These are phyloP conservation scores for Ovibos moschatus DNA, from an alignment of 2,113 vertebrate species.

Conservation along the genomic window DNA sequence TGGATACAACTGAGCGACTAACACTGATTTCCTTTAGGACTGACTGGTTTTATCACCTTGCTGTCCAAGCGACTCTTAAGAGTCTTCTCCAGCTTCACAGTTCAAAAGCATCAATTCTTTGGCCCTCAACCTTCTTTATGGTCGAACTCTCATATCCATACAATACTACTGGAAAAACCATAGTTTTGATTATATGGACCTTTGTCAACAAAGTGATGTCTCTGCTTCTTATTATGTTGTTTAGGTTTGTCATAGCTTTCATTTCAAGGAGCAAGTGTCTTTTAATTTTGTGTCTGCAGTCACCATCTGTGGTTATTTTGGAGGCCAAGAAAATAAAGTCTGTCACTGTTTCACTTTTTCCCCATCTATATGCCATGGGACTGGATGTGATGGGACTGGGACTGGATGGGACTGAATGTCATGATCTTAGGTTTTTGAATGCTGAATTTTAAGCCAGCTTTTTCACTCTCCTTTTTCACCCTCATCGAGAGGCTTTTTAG, in stretches of 20 bases:
- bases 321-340: background rate
- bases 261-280: background rate
- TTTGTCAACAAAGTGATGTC: background rate
- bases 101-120: background rate
- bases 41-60: background rate
- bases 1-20: background rate
- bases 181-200: background rate
- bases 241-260: background rate
- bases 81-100: background rate
- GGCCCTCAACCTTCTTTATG: background rate
- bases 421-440: background rate
- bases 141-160: background rate
- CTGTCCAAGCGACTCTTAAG: background rate
- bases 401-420: background rate
- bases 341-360: background rate
- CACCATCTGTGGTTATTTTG: background rate
- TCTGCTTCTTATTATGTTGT: background rate
- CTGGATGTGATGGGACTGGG: background rate
- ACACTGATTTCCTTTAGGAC: background rate
- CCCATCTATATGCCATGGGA: background rate
- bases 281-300: background rate
- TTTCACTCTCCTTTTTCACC: background rate
- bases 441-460: background rate
- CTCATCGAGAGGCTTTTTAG: background rate
- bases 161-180: background rate